A percentile compares a stretch with the other conserved stretches of the same genome.
These are phyloP conservation scores for Gallinago paraguaiae DNA, from an alignment of 2,113 vertebrate genomes.

Conservation along the genomic window DNA sequence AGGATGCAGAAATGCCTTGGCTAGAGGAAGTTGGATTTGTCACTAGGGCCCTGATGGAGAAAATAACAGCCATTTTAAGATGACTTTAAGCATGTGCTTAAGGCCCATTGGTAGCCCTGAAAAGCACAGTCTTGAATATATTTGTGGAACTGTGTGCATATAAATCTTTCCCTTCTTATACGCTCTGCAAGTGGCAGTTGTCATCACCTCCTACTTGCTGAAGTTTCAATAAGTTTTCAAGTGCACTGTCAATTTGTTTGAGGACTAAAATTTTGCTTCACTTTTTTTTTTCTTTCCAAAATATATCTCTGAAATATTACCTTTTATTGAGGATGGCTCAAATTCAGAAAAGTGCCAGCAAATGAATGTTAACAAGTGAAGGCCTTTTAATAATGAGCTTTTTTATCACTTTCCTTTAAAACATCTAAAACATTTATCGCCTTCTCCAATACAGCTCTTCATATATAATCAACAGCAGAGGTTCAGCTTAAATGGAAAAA, in stretches of 20 bases:
- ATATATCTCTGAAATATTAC: background rate
- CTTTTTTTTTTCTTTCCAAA: background rate
- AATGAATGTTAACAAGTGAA: background rate
- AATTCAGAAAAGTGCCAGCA: background rate
- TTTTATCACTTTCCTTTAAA: background rate
- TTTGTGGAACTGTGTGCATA: background rate
- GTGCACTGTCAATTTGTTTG: background rate
- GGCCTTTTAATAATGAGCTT: background rate
- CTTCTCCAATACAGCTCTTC: background rate
- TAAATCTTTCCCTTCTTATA: background rate
- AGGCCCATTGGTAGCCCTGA: background rate
- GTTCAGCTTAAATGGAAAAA: background rate
- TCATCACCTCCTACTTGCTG: conserved; percentile 54
- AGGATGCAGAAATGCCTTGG: background rate
- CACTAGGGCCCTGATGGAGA: background rate
- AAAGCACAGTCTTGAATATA: background rate
- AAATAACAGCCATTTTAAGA: background rate
- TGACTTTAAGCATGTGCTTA: background rate
- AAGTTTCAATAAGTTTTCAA: conserved; percentile 8
- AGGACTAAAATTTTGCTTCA: background rate
- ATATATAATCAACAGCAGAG: background rate
- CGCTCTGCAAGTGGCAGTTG: background rate
- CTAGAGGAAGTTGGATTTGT: background rate
- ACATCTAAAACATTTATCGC: background rate
- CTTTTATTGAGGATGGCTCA: background rate